Conservation (phyloP, 2,888 invertebrate species). For the Morpho helenor region DNA sequence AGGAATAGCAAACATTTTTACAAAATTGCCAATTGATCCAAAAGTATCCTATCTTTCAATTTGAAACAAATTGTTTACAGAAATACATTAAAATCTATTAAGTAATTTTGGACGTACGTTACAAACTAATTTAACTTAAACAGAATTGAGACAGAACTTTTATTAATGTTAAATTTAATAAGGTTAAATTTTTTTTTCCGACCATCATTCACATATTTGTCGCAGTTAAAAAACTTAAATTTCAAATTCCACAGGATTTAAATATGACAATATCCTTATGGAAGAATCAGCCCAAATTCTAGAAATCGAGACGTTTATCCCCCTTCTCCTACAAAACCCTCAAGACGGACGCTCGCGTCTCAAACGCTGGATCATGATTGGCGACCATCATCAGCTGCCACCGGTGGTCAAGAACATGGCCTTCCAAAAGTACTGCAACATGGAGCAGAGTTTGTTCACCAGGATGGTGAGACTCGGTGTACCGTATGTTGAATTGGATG, state of each 20-base stretch:
- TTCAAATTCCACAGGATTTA: constrained; percentile 81
- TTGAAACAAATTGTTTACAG: too few relatives aligned
- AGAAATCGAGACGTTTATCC: constrained; percentile 99
- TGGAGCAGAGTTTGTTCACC: constrained; percentile 99
- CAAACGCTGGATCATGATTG: constrained; percentile 99
- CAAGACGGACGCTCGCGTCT: constrained; percentile 96
- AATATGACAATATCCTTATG: constrained; percentile 99
- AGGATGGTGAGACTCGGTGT: constrained; percentile 97
- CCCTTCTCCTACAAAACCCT: constrained; percentile 98
- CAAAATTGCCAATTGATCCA: too few relatives aligned
- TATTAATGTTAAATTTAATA: too few relatives aligned
- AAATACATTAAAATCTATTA: too few relatives aligned
- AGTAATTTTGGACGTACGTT: too few relatives aligned
- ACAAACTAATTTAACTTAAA: too few relatives aligned
- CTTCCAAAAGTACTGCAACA: constrained; percentile 99
- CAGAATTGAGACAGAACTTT: too few relatives aligned
- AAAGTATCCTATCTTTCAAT: too few relatives aligned
- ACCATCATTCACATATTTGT: too few relatives aligned
- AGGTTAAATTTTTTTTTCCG: too few relatives aligned
- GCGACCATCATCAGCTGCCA: constrained; percentile 99
- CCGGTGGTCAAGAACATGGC: constrained; percentile 99
- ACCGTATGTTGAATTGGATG: constrained; percentile 97
- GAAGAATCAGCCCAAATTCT: constrained; percentile 99
- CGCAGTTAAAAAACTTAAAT: too few relatives aligned
- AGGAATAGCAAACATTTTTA: too few relatives aligned